Base-by-base conservation (phyloP, 2,888 invertebrate genomes). In the Minunthozetes semirufus region DNA sequence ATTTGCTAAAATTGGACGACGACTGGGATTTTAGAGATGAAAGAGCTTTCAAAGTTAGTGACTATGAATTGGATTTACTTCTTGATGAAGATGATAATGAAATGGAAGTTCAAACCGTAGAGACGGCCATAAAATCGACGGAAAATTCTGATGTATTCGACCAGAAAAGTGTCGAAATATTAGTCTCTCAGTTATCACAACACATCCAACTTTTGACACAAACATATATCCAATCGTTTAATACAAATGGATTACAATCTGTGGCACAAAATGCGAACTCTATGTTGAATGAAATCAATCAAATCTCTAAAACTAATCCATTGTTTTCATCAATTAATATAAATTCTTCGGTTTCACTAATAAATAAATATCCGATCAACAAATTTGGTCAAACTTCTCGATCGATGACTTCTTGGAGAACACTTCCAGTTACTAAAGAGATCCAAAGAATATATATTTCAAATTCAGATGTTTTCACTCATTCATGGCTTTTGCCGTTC, bases 131-230 rank as follows among this genome's bases (percentile, higher is more conserved):
- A 5, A 25, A 48, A 56, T 9, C 1, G 0, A 29, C n/a, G 27
- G 17, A 17, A 8, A 19, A n/a, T 0, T 63, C 38, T 8, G 29
- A 66, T 50, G n/a, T 42, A 1, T 59, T 61, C 19, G 25, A 48
- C 17, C 2, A 33, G 11, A n/a, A 33, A 19, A 53, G 17, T 8
- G 19, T 46, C 27, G 6, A 19, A 68, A 27, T 74, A 53, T 8
- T 74, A 13, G 25, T 70, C 13, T 22, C 27, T 48, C 74, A 74
- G 56, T 56, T 53, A 9, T 9, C 68, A 50, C 70, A 74, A 70
- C 74, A 74, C 68, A 70, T 74, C 53, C 74, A 74, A 70, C 70
- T 74, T 5, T 70, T 74, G 25, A 33, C 70, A 5, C 74, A 74
- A 56, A 59, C 59, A 17, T 74, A 70, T 53, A 22, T 74, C 5